phyloP scores from a whole-genome alignment of 2,888 invertebrate genomes.

The Erebia aethiops region DNA sequence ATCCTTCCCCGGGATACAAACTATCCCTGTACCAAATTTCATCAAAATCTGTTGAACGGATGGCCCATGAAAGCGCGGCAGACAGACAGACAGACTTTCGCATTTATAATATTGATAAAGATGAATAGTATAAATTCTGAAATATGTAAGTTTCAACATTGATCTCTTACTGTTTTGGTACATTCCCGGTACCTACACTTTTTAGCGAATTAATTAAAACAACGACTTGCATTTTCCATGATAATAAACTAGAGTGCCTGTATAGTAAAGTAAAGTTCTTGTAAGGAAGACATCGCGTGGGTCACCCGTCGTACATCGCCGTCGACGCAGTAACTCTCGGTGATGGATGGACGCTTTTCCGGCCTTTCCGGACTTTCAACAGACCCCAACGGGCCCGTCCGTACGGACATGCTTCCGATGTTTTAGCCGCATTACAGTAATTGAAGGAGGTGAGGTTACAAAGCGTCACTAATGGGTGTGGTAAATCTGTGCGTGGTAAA shows the following conservation, averaged over 20 bases:
- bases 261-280: conserved; percentile 16
- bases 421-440: conserved; percentile 29
- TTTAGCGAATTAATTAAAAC: background rate
- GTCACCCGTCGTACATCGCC: conserved; percentile 32
- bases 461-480: conserved; percentile 15
- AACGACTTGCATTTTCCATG: background rate
- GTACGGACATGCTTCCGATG: conserved; percentile 25
- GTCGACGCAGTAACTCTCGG: conserved; percentile 31
- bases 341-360: conserved; percentile 38
- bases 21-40: too few species aligned
- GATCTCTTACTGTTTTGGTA: too few species aligned
- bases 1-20: too few species aligned
- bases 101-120: too few species aligned
- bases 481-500: conserved; percentile 11
- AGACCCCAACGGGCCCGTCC: conserved; percentile 27
- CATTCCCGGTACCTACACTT: too few species aligned
- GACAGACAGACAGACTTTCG: too few species aligned
- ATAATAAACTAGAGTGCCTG: conserved; percentile 18
- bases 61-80: background rate
- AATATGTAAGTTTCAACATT: too few species aligned
- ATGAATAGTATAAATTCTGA: too few species aligned
- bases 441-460: conserved; percentile 21
- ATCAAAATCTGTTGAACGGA: too few species aligned
- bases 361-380: conserved; percentile 39
- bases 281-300: conserved; percentile 39